Base-by-base conservation (phyloP, 2,797 vertebrate genomes). In the Sciaenops ocellatus region DNA sequence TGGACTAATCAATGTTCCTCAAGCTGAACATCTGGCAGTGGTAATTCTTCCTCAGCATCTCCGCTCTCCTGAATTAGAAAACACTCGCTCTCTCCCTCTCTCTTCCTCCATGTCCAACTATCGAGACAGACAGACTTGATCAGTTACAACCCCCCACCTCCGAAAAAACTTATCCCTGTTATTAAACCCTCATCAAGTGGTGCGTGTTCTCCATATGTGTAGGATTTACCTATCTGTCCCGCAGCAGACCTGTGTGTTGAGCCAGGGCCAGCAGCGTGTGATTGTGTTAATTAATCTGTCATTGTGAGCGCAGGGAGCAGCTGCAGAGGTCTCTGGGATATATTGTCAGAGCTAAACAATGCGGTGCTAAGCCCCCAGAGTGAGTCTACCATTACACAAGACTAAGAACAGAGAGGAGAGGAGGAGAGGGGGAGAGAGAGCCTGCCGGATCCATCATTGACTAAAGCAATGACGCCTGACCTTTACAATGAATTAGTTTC, bases 281-380 rank as follows among this genome's bases (percentile, higher is more conserved):
- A 97, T 97, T 98, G 97, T 97, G 97, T 97, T 98, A 98, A 98
- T 98, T 98, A 98, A 99, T 98, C 98, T 97, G 97, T 97, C 97
- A 97, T 98, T 98, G 97, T 97, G 96, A 97, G 96, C 96, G 91
- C 95, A 79, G 96, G 96, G 96, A 97, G 96, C 98, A 98, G 97
- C 97, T 98, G 97, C 97, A 96, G 95, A 96, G 96, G 96, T 96
- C 96, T 96, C 96, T 94, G 94, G 97, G 96, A 97, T 97, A 96
- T 95, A 96, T 97, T 97, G 97, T 98, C 97, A 97, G 96, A 97
- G 96, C 96, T 96, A 97, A 97, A 98, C 97, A 98, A 97, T 97
- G 96, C 96, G 92, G 96, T 95, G 96, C 96, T 96, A 97, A 97
- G 97, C 97, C 96, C 94, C 96, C 95, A 95, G 96, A 97, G 97